Conservation (phyloP, 2,888 invertebrate genomes). For the Phaedon cochleariae region DNA sequence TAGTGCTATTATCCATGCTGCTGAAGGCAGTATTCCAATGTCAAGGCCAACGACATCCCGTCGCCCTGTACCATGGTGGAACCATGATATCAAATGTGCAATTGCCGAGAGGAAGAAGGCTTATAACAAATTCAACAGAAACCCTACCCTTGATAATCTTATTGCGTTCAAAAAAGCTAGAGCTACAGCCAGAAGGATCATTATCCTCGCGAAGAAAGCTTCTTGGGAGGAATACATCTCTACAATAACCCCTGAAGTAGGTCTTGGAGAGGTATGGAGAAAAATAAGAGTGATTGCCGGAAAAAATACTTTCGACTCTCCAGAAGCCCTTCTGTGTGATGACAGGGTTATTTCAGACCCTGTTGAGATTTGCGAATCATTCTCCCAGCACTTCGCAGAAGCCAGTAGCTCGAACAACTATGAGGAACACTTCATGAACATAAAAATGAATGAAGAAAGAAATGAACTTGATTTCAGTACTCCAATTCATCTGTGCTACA, state of each 20-base stretch:
- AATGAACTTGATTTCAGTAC: not conserved
- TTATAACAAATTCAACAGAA: constrained; percentile 2
- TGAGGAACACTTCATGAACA: not conserved
- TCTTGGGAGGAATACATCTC: not conserved
- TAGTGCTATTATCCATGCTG: no score
- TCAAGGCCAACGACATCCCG: no score
- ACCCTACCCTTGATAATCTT: not conserved
- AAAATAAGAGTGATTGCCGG: constrained; percentile 15
- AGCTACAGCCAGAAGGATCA: not conserved
- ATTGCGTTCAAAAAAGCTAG: not conserved
- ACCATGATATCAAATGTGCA: not conserved
- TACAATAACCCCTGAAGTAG: not conserved
- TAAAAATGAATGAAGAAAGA: constrained; percentile 6
- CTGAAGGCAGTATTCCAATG: no score
- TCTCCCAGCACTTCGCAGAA: constrained; percentile 1
- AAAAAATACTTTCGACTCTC: not conserved
- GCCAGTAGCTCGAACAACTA: not conserved
- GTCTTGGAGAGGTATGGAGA: not conserved
- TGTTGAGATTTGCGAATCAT: not conserved
- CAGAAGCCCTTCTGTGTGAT: not conserved
- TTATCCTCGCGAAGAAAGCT: not conserved
- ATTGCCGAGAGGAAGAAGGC: not conserved
- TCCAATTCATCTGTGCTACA: not conserved
- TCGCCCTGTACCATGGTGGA: constrained; percentile 6
- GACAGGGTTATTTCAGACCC: not conserved